Evolutionary conservation across 2,888 invertebrate genomes (phyloP).

Genomic region (Drosophila mulleri): DNA sequence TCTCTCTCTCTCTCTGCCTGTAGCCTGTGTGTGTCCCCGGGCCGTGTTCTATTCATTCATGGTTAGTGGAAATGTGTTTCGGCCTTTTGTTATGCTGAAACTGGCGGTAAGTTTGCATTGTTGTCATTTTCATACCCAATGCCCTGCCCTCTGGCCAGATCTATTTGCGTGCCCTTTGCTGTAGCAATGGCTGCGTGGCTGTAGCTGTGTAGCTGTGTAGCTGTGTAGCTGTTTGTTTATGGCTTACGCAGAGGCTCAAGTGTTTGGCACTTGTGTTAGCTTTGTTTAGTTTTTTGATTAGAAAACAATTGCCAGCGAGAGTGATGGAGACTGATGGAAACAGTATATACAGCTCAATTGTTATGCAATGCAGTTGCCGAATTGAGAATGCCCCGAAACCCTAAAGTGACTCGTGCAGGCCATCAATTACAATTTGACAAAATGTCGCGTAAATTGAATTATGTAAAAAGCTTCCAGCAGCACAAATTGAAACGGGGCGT

Average conservation of each 20-base stretch:
- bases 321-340: background rate
- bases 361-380: conserved; percentile 22
- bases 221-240: conserved; percentile 65
- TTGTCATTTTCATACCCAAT: conserved; percentile 62
- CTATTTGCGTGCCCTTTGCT: conserved; percentile 43
- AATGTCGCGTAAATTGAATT: conserved; percentile 67
- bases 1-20: background rate
- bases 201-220: background rate
- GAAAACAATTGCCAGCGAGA: conserved; percentile 49
- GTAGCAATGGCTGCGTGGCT: conserved; percentile 34
- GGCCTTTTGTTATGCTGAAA: conserved; percentile 60
- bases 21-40: conserved; percentile 2
- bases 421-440: conserved; percentile 60
- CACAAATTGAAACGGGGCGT: conserved; percentile 16
- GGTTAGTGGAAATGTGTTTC: conserved; percentile 43
- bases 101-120: conserved; percentile 61
- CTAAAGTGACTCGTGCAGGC: background rate
- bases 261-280: conserved; percentile 65
- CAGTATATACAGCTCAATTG: conserved; percentile 20
- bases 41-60: conserved; percentile 50
- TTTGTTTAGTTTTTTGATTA: conserved; percentile 72
- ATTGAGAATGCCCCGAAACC: conserved; percentile 3
- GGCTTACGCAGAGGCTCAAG: conserved; percentile 74
- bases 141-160: conserved; percentile 3
- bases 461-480: conserved; percentile 42